These are phyloP conservation scores for Damaliscus lunatus DNA, from an alignment of 2,113 vertebrate genomes.

Conservation along the genomic window DNA sequence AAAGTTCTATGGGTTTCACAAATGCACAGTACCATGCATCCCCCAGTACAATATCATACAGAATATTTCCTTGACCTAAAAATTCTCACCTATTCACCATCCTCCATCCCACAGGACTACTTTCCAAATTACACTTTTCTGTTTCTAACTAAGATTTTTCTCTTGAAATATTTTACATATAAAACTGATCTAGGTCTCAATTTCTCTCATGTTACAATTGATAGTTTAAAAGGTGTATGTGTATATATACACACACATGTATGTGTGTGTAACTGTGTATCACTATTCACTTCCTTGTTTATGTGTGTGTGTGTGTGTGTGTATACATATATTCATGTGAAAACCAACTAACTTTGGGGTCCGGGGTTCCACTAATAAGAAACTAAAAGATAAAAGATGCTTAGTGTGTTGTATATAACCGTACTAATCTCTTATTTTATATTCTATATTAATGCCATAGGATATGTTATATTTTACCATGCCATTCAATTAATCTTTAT, in stretches of 20 bases:
- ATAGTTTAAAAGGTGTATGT: background rate
- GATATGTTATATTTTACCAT: background rate
- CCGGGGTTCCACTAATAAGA: background rate
- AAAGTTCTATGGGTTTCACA: background rate
- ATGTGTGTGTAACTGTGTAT: background rate
- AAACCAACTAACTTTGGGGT: background rate
- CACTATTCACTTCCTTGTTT: background rate
- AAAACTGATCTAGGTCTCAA: background rate
- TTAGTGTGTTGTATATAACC: background rate
- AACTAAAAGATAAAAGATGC: background rate
- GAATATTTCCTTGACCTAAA: background rate
- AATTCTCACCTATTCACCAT: background rate
- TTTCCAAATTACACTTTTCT: background rate
- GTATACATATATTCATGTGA: background rate
- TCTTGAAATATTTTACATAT: background rate
- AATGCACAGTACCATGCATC: background rate
- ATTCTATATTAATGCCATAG: background rate
- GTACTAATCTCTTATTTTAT: background rate
- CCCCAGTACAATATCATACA: background rate
- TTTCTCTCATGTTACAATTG: background rate
- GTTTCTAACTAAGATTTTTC: background rate
- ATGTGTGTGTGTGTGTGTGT: background rate
- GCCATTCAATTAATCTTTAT: background rate
- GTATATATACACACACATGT: background rate
- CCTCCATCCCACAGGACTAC: background rate